These are phyloP conservation scores for Halesus radiatus DNA, from an alignment of 1,140 invertebrate species.

Conservation along the genomic window DNA sequence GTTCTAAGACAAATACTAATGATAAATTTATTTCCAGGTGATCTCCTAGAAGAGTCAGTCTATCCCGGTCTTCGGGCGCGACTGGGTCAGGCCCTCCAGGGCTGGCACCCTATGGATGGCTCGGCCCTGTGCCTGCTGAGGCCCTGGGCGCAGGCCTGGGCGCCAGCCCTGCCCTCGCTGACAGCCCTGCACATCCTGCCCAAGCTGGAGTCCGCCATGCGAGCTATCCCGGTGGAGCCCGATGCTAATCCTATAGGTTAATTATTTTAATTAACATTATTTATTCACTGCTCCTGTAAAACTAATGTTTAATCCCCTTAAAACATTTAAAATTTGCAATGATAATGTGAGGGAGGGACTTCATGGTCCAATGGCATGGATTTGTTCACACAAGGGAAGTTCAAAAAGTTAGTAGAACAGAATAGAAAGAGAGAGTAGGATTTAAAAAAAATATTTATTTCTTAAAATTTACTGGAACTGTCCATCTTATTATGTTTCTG, in stretches of 20 bases:
- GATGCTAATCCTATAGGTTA: conserved; percentile 56
- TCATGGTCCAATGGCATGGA: too few species aligned
- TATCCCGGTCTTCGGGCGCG: conserved; percentile 96
- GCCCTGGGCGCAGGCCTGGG: conserved; percentile 90
- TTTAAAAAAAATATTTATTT: too few species aligned
- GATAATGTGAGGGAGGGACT: too few species aligned
- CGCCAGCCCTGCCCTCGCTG: conserved; percentile 87
- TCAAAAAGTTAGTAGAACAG: too few species aligned
- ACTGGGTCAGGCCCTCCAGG: conserved; percentile 86
- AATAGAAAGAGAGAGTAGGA: too few species aligned
- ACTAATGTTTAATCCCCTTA: too few species aligned
- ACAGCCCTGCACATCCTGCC: conserved; percentile 92
- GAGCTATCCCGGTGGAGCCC: conserved; percentile 87
- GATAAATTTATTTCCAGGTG: conserved; percentile 60
- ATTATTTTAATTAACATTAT: neutral
- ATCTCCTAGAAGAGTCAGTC: conserved; percentile 80
- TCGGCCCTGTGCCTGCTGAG: conserved; percentile 93
- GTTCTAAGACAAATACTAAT: too few species aligned
- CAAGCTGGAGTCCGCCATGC: conserved; percentile 84
- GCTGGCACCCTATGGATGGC: conserved; percentile 93
- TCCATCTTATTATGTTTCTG: too few species aligned
- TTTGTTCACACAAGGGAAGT: too few species aligned
- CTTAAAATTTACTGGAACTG: too few species aligned
- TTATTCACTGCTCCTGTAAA: too few species aligned
- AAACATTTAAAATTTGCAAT: too few species aligned